These are phyloP conservation scores for Drosophila cardini DNA, from an alignment of 1,140 invertebrate genomes.

Conservation along the genomic window DNA sequence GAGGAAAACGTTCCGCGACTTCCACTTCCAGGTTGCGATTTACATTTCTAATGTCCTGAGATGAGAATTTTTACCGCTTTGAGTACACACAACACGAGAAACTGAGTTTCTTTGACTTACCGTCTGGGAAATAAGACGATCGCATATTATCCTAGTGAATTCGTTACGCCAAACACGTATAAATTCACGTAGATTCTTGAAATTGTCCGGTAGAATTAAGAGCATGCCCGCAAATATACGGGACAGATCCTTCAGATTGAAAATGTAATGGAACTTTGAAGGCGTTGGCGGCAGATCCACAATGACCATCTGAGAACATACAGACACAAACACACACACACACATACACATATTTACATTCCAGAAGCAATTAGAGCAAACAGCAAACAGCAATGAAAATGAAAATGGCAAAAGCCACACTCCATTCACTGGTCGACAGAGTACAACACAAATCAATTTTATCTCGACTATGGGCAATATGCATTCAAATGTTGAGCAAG, in stretches of 20 bases:
- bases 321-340: background rate
- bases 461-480: constrained; percentile 79
- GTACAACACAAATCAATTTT: constrained; percentile 83
- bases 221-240: constrained; percentile 92
- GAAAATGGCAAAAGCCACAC: constrained; percentile 8
- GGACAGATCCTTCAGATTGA: constrained; percentile 95
- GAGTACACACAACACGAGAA: background rate
- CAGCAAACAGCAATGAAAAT: background rate
- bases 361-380: constrained; percentile 61
- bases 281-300: constrained; percentile 94
- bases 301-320: constrained; percentile 87
- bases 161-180: constrained; percentile 96
- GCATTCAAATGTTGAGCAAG: constrained; percentile 58
- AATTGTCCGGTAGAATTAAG: constrained; percentile 89
- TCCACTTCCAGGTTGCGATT: constrained; percentile 85
- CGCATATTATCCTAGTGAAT: constrained; percentile 93
- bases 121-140: constrained; percentile 90
- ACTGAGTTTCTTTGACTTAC: constrained; percentile 41
- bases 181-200: constrained; percentile 89
- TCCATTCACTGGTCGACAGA: constrained; percentile 2
- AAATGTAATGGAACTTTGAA: constrained; percentile 97
- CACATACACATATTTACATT: background rate
- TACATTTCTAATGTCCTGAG: constrained; percentile 70
- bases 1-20: constrained; percentile 85
- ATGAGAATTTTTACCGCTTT: background rate